Conservation (phyloP, 2,888 invertebrate species). For the Aphrophora alni region DNA sequence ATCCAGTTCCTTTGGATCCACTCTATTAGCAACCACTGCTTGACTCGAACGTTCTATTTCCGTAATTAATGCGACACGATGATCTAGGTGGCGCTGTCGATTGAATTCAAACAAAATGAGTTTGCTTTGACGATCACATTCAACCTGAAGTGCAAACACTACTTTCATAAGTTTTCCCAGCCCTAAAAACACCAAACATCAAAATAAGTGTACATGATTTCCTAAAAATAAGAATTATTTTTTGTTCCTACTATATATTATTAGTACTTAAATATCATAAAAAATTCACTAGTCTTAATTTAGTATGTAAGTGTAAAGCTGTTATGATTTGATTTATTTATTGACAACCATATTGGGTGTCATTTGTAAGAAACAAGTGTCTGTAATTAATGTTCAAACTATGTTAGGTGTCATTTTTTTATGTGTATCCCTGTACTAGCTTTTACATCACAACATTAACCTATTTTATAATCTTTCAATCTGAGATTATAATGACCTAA, state of each 20-base stretch:
- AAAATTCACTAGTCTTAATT: background rate
- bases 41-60: slow-evolving; percentile 41
- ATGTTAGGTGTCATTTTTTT: too few relatives aligned
- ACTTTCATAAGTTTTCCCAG: slow-evolving; percentile 76
- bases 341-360: too few relatives aligned
- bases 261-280: background rate
- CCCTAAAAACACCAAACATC: slow-evolving; percentile 55
- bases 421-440: too few relatives aligned
- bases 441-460: too few relatives aligned
- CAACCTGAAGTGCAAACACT: slow-evolving; percentile 74
- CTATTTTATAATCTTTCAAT: too few relatives aligned
- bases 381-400: too few relatives aligned
- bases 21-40: slow-evolving; percentile 59
- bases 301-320: too few relatives aligned
- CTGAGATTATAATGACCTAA: too few relatives aligned
- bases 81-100: slow-evolving; percentile 67
- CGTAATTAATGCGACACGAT: slow-evolving; percentile 54
- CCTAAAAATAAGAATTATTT: slow-evolving; percentile 9
- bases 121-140: slow-evolving; percentile 73
- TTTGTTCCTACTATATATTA: background rate
- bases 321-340: too few relatives aligned
- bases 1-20: slow-evolving; percentile 86
- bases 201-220: slow-evolving; percentile 19
- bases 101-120: slow-evolving; percentile 75
- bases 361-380: too few relatives aligned